Percentiles rank a stretch among this genome's conserved stretches.
phyloP scores from a whole-genome alignment of 2,888 invertebrate genomes.

The Athalia circularis region DNA sequence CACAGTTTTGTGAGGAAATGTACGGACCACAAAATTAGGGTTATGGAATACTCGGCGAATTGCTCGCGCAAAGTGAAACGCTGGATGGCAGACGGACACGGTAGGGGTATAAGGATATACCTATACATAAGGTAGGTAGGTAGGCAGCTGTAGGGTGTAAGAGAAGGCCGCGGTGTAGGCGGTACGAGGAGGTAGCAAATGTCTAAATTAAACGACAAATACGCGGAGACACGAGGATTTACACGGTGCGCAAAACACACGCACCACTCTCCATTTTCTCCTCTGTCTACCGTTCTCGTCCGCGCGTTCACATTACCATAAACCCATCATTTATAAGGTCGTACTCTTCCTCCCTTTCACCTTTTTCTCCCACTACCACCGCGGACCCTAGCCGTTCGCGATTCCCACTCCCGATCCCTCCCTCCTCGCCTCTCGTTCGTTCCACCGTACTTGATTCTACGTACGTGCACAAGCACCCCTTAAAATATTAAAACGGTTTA shows the following conservation, averaged over 20 bases:
- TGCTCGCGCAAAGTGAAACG: slow-evolving; percentile 24
- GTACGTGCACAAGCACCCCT: slow-evolving; percentile 52
- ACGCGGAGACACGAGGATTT: slow-evolving; percentile 69
- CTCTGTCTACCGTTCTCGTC: slow-evolving; percentile 55
- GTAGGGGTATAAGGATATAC: background rate
- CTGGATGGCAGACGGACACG: slow-evolving; percentile 16
- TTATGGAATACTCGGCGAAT: slow-evolving; percentile 19
- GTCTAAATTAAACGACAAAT: slow-evolving; percentile 72
- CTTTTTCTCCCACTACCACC: slow-evolving; percentile 47
- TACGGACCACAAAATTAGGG: slow-evolving; percentile 28
- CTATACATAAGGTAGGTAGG: background rate
- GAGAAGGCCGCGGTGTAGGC: slow-evolving; percentile 17
- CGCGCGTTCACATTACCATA: slow-evolving; percentile 67
- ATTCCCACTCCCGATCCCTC: background rate
- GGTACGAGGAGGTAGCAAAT: slow-evolving; percentile 52
- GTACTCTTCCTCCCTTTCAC: slow-evolving; percentile 47
- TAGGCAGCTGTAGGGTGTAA: slow-evolving; percentile 29
- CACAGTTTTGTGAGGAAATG: slow-evolving; percentile 1
- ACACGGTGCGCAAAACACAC: slow-evolving; percentile 69
- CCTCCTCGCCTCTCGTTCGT: background rate
- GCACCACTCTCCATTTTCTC: slow-evolving; percentile 69
- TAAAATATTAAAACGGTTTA: slow-evolving; percentile 63
- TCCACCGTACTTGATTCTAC: slow-evolving; percentile 26
- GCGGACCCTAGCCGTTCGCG: slow-evolving; percentile 54
- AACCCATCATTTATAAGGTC: slow-evolving; percentile 69